A percentile compares a stretch with the other conserved stretches of the same genome.
phyloP scores from a whole-genome alignment of 2,113 vertebrate genomes.

The Budorcas taxicolor region DNA sequence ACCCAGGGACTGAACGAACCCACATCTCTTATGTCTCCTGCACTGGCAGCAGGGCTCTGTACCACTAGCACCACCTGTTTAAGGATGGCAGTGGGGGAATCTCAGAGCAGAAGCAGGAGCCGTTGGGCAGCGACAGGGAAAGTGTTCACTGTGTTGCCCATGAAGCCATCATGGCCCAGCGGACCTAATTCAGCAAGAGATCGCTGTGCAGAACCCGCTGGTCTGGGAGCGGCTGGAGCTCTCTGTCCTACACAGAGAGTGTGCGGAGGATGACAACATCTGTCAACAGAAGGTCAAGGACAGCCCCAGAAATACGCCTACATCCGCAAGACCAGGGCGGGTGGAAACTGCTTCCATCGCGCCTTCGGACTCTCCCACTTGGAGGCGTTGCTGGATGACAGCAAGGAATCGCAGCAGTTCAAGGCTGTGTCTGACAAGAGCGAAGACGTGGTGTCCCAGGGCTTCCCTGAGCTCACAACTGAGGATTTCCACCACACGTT shows the following conservation, averaged over 20 bases:
- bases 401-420: constrained; percentile 92
- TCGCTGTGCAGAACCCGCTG: constrained; percentile 91
- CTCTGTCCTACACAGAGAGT: constrained; percentile 87
- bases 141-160: constrained; percentile 92
- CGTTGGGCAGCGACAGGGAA: background rate
- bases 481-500: constrained; percentile 95
- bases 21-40: background rate
- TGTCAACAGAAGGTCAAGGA: constrained; percentile 96
- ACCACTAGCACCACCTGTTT: background rate
- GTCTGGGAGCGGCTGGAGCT: constrained; percentile 91
- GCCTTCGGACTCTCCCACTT: constrained; percentile 93
- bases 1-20: background rate
- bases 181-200: constrained; percentile 95
- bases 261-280: constrained; percentile 88
- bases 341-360: constrained; percentile 94
- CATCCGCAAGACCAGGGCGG: constrained; percentile 92
- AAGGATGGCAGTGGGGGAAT: accelerated
- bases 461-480: constrained; percentile 94
- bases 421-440: constrained; percentile 91
- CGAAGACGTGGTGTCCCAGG: constrained; percentile 91
- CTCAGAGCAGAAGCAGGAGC: background rate
- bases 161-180: constrained; percentile 94
- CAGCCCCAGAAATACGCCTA: constrained; percentile 90
- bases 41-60: background rate
- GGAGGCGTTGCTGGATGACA: constrained; percentile 90